Percentiles rank a stretch among this genome's conserved stretches.
Conservation (phyloP, 1,140 invertebrate species). For the Camponotus vicinus region DNA sequence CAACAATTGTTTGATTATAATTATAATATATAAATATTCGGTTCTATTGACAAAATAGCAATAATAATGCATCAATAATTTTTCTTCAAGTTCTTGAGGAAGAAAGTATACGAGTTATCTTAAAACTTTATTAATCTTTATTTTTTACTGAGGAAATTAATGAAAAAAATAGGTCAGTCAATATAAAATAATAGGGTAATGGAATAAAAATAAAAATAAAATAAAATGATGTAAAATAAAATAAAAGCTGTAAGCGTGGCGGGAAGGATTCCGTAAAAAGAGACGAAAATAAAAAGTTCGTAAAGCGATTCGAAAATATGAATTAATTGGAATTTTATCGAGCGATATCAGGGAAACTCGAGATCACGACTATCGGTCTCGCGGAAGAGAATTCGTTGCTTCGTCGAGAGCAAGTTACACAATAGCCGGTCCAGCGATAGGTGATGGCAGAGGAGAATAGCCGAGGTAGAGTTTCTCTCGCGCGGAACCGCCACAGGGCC, state of each 20-base stretch:
- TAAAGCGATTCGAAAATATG: background rate
- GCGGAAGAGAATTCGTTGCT: slow-evolving; percentile 56
- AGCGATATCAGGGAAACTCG: slow-evolving; percentile 7
- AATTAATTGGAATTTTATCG: slow-evolving; percentile 42
- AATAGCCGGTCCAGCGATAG: slow-evolving; percentile 55
- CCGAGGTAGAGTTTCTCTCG: slow-evolving; percentile 66
- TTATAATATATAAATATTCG: background rate
- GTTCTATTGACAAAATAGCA: background rate
- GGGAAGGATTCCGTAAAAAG: background rate
- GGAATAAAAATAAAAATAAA: background rate
- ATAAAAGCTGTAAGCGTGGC: too few species aligned
- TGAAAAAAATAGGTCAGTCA: background rate
- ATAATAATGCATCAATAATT: background rate
- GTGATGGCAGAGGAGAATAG: slow-evolving; percentile 55
- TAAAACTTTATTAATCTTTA: background rate
- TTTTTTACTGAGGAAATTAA: background rate
- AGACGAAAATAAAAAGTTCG: background rate
- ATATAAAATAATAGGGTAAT: background rate
- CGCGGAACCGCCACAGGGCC: slow-evolving; percentile 67
- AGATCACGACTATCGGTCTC: slow-evolving; percentile 14
- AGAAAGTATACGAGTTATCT: background rate
- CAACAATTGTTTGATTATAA: background rate
- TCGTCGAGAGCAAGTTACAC: slow-evolving; percentile 59
- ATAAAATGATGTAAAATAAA: too few species aligned
- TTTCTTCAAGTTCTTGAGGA: background rate